Evolutionary conservation across 2,888 invertebrate genomes (phyloP).

Genomic region (Geotrupes spiniger): DNA sequence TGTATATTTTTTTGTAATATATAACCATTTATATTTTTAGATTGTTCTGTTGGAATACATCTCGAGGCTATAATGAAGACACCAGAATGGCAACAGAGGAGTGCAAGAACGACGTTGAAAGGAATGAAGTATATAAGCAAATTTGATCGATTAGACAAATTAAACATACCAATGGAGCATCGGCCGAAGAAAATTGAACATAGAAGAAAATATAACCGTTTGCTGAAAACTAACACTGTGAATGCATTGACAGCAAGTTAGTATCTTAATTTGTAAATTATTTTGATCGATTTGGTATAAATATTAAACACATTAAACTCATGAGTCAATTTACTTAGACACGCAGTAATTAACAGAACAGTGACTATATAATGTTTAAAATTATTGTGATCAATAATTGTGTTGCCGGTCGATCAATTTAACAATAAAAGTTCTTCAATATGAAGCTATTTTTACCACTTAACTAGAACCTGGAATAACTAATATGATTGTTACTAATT

Average conservation of each 20-base stretch:
- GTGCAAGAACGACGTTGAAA: slow-evolving; percentile 51
- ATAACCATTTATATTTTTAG: slow-evolving; percentile 49
- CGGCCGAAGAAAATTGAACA: slow-evolving; percentile 50
- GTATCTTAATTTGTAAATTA: slow-evolving; percentile 31
- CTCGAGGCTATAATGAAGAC: slow-evolving; percentile 71
- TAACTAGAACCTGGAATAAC: too few relatives aligned
- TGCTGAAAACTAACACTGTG: slow-evolving; percentile 53
- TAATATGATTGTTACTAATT: too few relatives aligned
- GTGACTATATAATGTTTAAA: too few relatives aligned
- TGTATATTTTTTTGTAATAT: not conserved
- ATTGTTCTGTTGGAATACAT: slow-evolving; percentile 65
- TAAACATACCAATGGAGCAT: slow-evolving; percentile 37
- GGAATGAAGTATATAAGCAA: slow-evolving; percentile 42
- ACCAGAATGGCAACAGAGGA: slow-evolving; percentile 77
- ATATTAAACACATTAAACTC: not conserved
- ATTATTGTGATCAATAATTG: too few relatives aligned
- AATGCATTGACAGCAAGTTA: slow-evolving; percentile 53
- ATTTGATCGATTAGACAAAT: slow-evolving; percentile 39
- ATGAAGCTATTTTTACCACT: too few relatives aligned
- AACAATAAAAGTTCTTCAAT: too few relatives aligned
- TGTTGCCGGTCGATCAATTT: too few relatives aligned
- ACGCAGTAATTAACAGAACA: too few relatives aligned
- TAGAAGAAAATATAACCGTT: slow-evolving; percentile 51
- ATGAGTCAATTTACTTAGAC: too few relatives aligned
- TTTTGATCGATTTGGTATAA: not conserved